phyloP scores from a whole-genome alignment of 2,113 vertebrate species.

The Cyphomyrus discorhynchus region DNA sequence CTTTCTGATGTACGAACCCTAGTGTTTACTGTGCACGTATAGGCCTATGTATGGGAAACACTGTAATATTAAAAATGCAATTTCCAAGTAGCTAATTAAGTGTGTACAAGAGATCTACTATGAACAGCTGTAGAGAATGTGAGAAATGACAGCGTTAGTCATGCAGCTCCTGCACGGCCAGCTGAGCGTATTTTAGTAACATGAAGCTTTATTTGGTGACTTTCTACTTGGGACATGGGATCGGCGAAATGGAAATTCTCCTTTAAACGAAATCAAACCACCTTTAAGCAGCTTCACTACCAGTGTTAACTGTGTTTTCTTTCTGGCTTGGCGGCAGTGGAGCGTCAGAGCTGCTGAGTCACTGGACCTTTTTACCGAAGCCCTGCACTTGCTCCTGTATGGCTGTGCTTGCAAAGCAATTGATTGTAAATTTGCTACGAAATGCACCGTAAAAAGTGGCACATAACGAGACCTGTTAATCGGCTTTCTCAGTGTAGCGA shows the following conservation, averaged over 20 bases:
- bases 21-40: background rate
- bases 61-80: background rate
- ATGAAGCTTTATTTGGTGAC: background rate
- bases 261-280: background rate
- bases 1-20: background rate
- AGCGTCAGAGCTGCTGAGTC: background rate
- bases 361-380: background rate
- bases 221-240: background rate
- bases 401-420: background rate
- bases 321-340: background rate
- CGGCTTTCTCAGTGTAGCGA: background rate
- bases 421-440: background rate
- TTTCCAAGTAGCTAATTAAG: background rate
- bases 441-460: background rate
- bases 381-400: background rate
- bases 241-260: background rate
- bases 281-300: background rate
- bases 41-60: background rate
- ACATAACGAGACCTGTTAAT: background rate
- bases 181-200: background rate
- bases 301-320: background rate
- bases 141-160: background rate
- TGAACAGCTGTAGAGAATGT: background rate
- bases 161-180: background rate
- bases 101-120: background rate